Evolutionary conservation across 2,113 vertebrate species (phyloP).

Genomic region (Copsychus sechellarum): DNA sequence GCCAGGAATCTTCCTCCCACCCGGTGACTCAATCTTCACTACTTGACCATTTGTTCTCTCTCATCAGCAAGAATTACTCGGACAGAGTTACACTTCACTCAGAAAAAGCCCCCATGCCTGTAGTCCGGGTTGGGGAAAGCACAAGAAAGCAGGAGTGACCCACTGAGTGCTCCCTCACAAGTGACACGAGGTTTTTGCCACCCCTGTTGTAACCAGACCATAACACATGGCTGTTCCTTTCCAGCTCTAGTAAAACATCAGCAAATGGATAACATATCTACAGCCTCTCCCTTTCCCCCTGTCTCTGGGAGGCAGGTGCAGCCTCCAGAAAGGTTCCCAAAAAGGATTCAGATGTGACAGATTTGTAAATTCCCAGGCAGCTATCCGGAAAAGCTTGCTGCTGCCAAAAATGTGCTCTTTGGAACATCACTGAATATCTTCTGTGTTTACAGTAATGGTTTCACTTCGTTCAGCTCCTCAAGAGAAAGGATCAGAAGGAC

Average conservation of each 20-base stretch:
- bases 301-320: constrained; percentile 21
- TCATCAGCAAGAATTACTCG: background rate
- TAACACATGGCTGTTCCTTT: background rate
- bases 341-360: background rate
- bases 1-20: background rate
- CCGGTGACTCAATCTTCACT: background rate
- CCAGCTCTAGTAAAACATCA: background rate
- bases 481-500: background rate
- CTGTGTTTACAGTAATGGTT: background rate
- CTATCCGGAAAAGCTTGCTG: background rate
- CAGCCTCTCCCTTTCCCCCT: background rate
- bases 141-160: background rate
- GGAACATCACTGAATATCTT: background rate
- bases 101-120: background rate
- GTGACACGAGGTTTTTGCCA: background rate
- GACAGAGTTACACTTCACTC: background rate
- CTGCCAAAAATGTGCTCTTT: constrained; percentile 28
- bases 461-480: background rate
- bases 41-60: background rate
- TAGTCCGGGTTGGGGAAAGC: accelerated
- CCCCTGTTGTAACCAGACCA: background rate
- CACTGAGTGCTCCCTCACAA: background rate
- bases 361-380: constrained; percentile 6
- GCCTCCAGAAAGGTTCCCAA: background rate
- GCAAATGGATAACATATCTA: background rate